Evolutionary conservation across 2,888 invertebrate species (phyloP), one percentile per base, ranked within the genome.

Genomic region (Endotricha flammealis): DNA sequence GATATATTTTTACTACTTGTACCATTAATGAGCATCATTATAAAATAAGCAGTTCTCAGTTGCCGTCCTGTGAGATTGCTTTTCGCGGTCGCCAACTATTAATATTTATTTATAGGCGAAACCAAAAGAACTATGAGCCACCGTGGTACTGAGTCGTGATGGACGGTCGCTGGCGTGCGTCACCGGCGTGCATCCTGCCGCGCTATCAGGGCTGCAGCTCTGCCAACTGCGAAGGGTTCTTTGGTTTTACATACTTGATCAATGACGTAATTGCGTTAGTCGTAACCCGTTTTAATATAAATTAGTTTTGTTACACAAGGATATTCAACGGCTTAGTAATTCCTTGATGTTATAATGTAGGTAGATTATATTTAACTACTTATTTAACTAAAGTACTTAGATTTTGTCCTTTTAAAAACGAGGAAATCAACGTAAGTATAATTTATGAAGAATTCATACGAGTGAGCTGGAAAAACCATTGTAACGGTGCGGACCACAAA

Each of bases 31-130:
- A 77, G 70, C 67, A 75, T 72, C 67, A 78, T 79, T 80, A 81
- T 82, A 82, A 81, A 81, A 76, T 76, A 75, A 72, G 68, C 64
- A 61, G 76, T 72, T 67, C 71, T 80, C 76, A 81, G 74, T 74
- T 79, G 76, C 78, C 79, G 78, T 71, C 66, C 68, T 54, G 68
- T 57, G 70, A 80, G 75, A 83, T 83, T 82, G 78, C 77, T 80
- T 82, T 79, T 79, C 79, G 81, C 78, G 78, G 79, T 78, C 68
- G 71, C 70, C 58, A 64, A 71, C 69, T 78, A 71, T 76, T 79
- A 79, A 78, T 80, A 76, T 70, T 76, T 76, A 76, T 80, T 81
- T 81, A 81, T 79, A 74, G 69, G 68, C 50, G 57, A 75, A 77
- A 70, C 72, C 67, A 61, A 70, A 74, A 68, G 72, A 76, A 65